Evolutionary conservation across 1,140 invertebrate genomes (phyloP), one percentile per base, ranked within the genome.

Genomic region (Bacillus rossius): DNA sequence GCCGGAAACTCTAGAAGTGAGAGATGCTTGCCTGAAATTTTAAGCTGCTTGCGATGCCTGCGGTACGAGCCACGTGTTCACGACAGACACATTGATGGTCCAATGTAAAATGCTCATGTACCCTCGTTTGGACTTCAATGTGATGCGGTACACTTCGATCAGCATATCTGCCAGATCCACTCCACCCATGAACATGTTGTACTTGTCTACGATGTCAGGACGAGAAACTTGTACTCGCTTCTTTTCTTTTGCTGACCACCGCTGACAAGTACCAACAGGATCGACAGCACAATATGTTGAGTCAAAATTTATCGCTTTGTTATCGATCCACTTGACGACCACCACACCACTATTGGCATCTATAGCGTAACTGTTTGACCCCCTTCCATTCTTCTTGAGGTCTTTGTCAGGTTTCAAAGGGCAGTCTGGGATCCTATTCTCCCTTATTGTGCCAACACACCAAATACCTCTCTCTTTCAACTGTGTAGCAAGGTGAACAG

Each of bases 81-180:
- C 65, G 38, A 62, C 42, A 57, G 43, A 19, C 59, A 76, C 60
- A 63, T 77, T 71, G 50, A 79, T 56, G 23, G 77, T 63, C 58
- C 77, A 73, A 54, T 69, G 74, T 64, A 77, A 75, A 25, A 78
- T 63, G 59, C 72, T 48, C 14, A 71, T 60, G 58, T 72, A 71
- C 70, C 71, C 77, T 63, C 75, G 71, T 63, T 68, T 67, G 59
- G 66, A 72, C 67, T 71, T 74, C 26, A 74, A 67, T 62, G 53
- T 62, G 0, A 13, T 55, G 23, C 40, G 14, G 62, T 76, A 73
- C 52, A 72, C 67, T 49, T 68, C 69, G 60, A 75, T 68, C 64
- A 76, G 68, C 58, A 69, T 73, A 68, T 77, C 75, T 58, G 69
- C 70, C 49, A 76, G 66, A 61, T 73, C 71, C 13, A 71, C 70